Percentiles rank a stretch among this genome's conserved stretches.
phyloP scores from a whole-genome alignment of 2,113 vertebrate genomes.

The Gyps fulvus region DNA sequence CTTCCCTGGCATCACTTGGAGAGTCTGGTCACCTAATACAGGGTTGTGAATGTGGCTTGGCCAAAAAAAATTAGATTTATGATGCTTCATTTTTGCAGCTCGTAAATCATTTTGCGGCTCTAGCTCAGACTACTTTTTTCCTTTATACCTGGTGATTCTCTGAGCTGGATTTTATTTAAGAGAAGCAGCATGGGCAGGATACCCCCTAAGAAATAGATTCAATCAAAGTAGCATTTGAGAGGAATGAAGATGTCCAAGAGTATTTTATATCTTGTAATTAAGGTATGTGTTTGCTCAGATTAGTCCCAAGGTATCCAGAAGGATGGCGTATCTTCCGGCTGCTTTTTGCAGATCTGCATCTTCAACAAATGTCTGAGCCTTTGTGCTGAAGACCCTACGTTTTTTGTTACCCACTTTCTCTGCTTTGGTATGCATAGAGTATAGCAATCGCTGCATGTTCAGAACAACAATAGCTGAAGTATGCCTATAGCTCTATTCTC shows the following conservation, averaged over 20 bases:
- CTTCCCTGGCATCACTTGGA: neutral
- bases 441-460: neutral
- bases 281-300: neutral
- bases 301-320: neutral
- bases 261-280: neutral
- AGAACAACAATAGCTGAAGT: neutral
- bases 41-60: neutral
- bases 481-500: neutral
- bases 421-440: too few relatives aligned
- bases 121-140: neutral
- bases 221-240: neutral
- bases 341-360: neutral
- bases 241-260: neutral
- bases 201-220: neutral
- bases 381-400: neutral
- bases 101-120: neutral
- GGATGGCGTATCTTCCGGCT: neutral
- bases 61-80: neutral
- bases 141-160: neutral
- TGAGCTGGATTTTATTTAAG: neutral
- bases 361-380: neutral
- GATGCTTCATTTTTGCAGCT: neutral
- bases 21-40: neutral
- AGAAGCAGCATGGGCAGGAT: neutral
- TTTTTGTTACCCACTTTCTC: neutral